Percentiles rank a stretch among this genome's conserved stretches.
These are phyloP conservation scores for Lepidostoma basale DNA, from an alignment of 1,140 invertebrate species.

Conservation along the genomic window DNA sequence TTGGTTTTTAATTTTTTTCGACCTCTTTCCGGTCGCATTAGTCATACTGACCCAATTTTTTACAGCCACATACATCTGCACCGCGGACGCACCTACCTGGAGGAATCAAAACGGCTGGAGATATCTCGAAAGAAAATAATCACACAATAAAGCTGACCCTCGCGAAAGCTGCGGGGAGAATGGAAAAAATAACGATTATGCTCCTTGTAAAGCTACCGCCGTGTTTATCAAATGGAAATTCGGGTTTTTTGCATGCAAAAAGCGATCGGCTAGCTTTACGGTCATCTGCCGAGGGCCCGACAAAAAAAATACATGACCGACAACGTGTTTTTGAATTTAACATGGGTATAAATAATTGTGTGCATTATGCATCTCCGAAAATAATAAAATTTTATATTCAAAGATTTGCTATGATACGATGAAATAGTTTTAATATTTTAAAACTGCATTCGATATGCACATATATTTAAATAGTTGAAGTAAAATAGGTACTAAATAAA, in stretches of 20 bases:
- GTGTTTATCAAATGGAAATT: conserved; percentile 32
- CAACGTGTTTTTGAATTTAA: conserved; percentile 21
- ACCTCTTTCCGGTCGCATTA: conserved; percentile 38
- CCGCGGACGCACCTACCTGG: conserved; percentile 32
- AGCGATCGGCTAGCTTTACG: not conserved
- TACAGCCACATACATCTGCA: conserved; percentile 17
- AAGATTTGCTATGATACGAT: too few relatives aligned
- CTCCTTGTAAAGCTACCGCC: conserved; percentile 29
- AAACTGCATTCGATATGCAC: too few relatives aligned
- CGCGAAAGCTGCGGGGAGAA: conserved; percentile 17
- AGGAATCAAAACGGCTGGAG: conserved; percentile 17
- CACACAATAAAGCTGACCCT: conserved; percentile 38
- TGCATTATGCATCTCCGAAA: too few relatives aligned
- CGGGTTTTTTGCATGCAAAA: conserved; percentile 24
- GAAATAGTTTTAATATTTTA: too few relatives aligned
- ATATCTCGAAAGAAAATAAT: conserved; percentile 21
- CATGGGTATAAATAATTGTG: conserved; percentile 7
- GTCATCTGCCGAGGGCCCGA: conserved; percentile 7
- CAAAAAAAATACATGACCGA: conserved; percentile 12
- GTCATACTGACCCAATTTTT: conserved; percentile 46
- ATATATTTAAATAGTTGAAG: too few relatives aligned
- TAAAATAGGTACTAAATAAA: too few relatives aligned
- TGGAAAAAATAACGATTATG: conserved; percentile 39
- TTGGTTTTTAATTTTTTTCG: conserved; percentile 35
- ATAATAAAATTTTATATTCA: too few relatives aligned